A percentile compares a stretch with the other conserved stretches of the same genome.
phyloP scores from a whole-genome alignment of 2,797 vertebrate species.

The Poecilia wingei region DNA sequence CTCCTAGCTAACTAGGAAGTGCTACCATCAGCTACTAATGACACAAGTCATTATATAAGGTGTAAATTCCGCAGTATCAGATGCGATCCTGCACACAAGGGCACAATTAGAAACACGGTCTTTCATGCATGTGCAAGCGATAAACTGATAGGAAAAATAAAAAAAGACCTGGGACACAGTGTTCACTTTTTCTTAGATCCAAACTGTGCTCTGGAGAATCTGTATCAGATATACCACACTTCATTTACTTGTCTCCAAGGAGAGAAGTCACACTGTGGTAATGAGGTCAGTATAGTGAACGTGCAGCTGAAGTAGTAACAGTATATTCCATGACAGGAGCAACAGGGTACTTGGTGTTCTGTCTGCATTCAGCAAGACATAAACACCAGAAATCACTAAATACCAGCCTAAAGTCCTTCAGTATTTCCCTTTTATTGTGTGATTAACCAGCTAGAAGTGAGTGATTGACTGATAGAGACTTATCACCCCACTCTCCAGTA shows the following conservation, averaged over 20 bases:
- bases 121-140: constrained; percentile 2
- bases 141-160: constrained; percentile 37
- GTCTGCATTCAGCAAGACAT: constrained; percentile 16
- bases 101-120: constrained; percentile 31
- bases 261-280: constrained; percentile 11
- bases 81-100: constrained; percentile 17
- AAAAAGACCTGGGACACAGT: constrained; percentile 19
- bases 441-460: background rate
- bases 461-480: constrained; percentile 4
- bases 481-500: constrained; percentile 15
- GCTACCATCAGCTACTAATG: background rate
- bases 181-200: constrained; percentile 20
- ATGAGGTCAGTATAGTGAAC: constrained; percentile 31
- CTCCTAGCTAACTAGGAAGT: background rate
- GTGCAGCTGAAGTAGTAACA: constrained; percentile 27
- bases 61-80: constrained; percentile 12
- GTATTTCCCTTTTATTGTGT: constrained; percentile 7
- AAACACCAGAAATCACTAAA: constrained; percentile 13
- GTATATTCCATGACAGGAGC: constrained; percentile 31
- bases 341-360: constrained; percentile 9
- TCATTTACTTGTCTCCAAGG: constrained; percentile 60
- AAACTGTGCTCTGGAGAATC: constrained; percentile 37
- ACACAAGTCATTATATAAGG: constrained; percentile 4
- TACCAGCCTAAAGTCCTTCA: background rate
- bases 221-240: constrained; percentile 61